Evolutionary conservation across 2,113 vertebrate genomes (phyloP).

Genomic region (Erythrocebus patas): DNA sequence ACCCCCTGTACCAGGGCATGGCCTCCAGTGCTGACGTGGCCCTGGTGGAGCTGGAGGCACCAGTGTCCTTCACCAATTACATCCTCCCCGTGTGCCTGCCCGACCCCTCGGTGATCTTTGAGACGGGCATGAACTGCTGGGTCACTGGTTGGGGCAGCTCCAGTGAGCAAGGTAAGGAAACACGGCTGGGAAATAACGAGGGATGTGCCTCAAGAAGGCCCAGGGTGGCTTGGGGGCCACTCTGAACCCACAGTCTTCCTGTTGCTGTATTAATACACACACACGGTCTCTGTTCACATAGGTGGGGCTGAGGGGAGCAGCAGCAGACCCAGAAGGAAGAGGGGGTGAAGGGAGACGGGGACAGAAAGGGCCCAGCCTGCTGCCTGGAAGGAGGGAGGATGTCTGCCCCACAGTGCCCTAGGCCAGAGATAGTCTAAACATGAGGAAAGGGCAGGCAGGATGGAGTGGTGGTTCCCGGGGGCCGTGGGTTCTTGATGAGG

Average conservation of each 20-base stretch:
- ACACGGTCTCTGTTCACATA: neutral
- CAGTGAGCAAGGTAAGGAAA: slow-evolving; percentile 62
- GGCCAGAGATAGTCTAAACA: neutral
- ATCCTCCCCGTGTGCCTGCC: slow-evolving; percentile 76
- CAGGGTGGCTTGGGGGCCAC: neutral
- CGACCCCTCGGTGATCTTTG: slow-evolving; percentile 30
- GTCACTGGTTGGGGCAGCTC: slow-evolving; percentile 78
- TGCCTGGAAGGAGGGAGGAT: neutral
- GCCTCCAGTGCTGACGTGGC: slow-evolving; percentile 74
- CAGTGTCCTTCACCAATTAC: slow-evolving; percentile 62
- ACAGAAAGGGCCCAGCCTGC: neutral
- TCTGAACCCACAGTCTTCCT: neutral
- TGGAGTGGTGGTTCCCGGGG: neutral
- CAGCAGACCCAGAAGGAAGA: neutral
- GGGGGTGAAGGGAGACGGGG: neutral
- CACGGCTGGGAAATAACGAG: neutral
- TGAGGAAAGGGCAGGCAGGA: neutral
- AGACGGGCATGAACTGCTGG: slow-evolving; percentile 59
- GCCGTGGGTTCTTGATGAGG: neutral
- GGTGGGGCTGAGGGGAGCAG: neutral
- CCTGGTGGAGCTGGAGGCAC: slow-evolving; percentile 62
- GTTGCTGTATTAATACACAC: neutral
- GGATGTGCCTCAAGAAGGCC: neutral
- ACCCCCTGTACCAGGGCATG: slow-evolving; percentile 80
- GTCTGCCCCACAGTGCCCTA: neutral